Base-by-base conservation (phyloP, 1,140 invertebrate genomes). In the Arion vulgaris region DNA sequence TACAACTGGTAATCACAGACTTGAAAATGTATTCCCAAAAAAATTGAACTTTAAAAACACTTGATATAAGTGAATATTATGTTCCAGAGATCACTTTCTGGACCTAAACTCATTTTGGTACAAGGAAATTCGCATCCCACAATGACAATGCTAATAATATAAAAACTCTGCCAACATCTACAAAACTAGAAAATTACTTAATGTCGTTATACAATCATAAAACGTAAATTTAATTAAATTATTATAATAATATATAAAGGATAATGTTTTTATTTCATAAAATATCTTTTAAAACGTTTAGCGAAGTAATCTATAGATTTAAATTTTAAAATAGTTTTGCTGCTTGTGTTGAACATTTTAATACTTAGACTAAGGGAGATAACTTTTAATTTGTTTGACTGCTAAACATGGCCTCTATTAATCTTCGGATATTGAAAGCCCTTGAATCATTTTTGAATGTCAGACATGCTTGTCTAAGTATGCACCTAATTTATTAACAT, bases 51-150 rank as follows among this genome's bases (percentile, higher is more conserved):
- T 45, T 5, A 45, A 5, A n/a, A 57, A 57, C 53, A 19, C 2
- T 11, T 15, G 26, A 57, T 11, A 57, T 57, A 57, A 57, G 53
- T 57, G 23, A 57, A 57, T 57, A 57, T 19, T 15, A 23, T 57
- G 26, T 57, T 4, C 26, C n/a, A n/a, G 26, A 15, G 9, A 57
- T n/a, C 1, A 57, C 15, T 57, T 23, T 57, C 53, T n/a, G 26
- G 26, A 57, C 26, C 53, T 2, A 7, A 23, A 39, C 57, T 15
- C 51, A 57, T 78, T 78, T 62, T 78, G 76, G 76, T 78, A 78
- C 76, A 78, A 78, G 34, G 51, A 78, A 78, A 62, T 78, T 57
- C 53, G 17, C 76, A 39, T 78, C 76, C 76, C 51, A 66, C 41
- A 76, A 76, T 76, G 1, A 66, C 41, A 76, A 76, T 76, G 1